Evolutionary conservation across 2,888 invertebrate genomes (phyloP).

Genomic region (Drosophila monieri): DNA sequence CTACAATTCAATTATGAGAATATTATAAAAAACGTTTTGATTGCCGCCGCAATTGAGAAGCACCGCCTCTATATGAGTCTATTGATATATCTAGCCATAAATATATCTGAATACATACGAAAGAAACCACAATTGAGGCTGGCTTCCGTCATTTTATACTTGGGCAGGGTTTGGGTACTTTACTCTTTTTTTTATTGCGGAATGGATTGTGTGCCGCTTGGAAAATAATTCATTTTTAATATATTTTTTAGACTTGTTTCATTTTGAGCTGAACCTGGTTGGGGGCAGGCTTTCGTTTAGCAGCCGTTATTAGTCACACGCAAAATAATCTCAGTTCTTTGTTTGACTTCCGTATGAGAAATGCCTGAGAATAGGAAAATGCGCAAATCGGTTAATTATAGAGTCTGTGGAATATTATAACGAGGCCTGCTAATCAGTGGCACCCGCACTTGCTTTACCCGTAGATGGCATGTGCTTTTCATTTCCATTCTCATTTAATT

Average conservation of each 20-base stretch:
- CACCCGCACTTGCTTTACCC: constrained; percentile 57
- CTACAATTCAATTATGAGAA: constrained; percentile 71
- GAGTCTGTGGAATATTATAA: constrained; percentile 26
- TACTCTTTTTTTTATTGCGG: constrained; percentile 20
- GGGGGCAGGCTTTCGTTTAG: constrained; percentile 61
- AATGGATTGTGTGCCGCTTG: constrained; percentile 48
- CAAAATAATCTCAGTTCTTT: constrained; percentile 49
- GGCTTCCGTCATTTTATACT: constrained; percentile 54
- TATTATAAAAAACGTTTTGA: constrained; percentile 41
- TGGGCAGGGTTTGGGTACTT: constrained; percentile 24
- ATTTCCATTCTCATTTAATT: constrained; percentile 58
- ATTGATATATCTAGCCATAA: constrained; percentile 25
- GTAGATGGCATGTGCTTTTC: constrained; percentile 31
- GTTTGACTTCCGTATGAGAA: constrained; percentile 56
- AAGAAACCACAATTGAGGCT: constrained; percentile 49
- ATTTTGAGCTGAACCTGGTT: not conserved
- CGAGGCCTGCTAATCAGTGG: constrained; percentile 28
- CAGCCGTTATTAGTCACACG: constrained; percentile 66
- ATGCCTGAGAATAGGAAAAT: constrained; percentile 47
- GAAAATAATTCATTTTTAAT: constrained; percentile 66
- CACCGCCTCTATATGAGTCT: constrained; percentile 55
- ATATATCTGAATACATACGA: constrained; percentile 47
- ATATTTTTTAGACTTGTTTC: constrained; percentile 24
- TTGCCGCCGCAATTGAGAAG: constrained; percentile 61
- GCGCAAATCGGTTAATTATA: constrained; percentile 69